phyloP scores from a whole-genome alignment of 2,797 vertebrate genomes.

The Pygocentrus nattereri region DNA sequence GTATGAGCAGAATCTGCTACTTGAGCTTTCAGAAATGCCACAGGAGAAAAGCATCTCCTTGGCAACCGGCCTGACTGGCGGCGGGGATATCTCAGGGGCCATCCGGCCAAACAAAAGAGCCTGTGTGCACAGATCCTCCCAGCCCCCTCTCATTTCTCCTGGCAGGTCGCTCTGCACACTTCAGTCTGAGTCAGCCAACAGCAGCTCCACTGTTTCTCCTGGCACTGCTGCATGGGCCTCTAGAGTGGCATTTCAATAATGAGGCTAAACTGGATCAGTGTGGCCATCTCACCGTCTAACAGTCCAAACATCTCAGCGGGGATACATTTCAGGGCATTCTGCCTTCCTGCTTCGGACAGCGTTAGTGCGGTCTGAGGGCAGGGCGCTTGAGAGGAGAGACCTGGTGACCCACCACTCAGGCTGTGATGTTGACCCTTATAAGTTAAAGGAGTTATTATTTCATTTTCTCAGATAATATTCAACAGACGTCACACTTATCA shows the following conservation, averaged over 20 bases:
- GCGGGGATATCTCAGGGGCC: conserved; percentile 39
- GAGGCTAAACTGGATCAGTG: neutral
- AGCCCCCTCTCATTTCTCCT: conserved; percentile 21
- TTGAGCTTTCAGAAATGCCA: conserved; percentile 58
- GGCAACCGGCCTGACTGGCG: conserved; percentile 46
- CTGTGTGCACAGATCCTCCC: conserved; percentile 61
- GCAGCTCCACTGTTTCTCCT: neutral
- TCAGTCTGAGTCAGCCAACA: conserved; percentile 39
- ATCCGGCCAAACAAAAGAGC: conserved; percentile 70
- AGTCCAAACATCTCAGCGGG: neutral
- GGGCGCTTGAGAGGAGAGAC: neutral
- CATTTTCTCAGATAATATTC: no score
- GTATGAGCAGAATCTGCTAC: conserved; percentile 69
- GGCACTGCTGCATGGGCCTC: neutral
- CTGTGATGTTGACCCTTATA: neutral
- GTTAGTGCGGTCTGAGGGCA: neutral
- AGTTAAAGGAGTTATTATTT: neutral
- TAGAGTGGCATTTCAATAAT: conserved; percentile 18
- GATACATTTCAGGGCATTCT: neutral
- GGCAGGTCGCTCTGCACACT: conserved; percentile 55
- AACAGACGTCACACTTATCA: no score
- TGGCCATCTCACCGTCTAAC: neutral
- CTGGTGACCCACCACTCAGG: neutral
- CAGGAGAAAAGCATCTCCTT: conserved; percentile 47
- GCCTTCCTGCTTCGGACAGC: neutral